These are phyloP conservation scores for Mythimna ferrago DNA, from an alignment of 2,888 invertebrate genomes.

Conservation along the genomic window DNA sequence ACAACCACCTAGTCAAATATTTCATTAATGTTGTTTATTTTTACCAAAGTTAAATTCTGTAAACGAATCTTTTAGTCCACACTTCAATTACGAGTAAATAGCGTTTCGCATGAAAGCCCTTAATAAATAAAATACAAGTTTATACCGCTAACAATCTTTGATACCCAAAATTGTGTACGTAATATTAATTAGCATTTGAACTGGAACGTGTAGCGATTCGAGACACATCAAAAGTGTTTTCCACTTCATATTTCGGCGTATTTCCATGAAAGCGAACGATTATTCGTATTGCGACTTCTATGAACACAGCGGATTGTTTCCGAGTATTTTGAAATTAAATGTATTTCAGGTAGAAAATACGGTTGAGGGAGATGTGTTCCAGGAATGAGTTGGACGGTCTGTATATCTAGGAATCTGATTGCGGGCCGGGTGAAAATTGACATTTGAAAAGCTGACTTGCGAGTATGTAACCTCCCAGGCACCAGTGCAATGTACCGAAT, in stretches of 20 bases:
- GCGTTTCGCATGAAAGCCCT: not conserved
- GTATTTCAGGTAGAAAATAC: conserved; percentile 1
- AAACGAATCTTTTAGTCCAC: not conserved
- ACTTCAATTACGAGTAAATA: conserved; percentile 4
- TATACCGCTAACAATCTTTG: not conserved
- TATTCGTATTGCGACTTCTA: conserved; percentile 2
- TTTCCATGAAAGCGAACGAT: conserved; percentile 22
- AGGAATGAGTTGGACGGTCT: not conserved
- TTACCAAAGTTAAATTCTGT: conserved; percentile 6
- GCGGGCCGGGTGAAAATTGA: not conserved
- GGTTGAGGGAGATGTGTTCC: not conserved
- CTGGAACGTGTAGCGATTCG: not conserved
- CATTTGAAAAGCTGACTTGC: not conserved
- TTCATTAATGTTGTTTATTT: not conserved
- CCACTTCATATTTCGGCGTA: conserved; percentile 11
- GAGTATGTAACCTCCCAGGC: not conserved
- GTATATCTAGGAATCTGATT: not conserved
- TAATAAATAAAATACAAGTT: conserved; percentile 1
- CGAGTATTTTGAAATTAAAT: conserved; percentile 5
- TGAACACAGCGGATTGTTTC: conserved; percentile 16
- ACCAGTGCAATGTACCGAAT: no score
- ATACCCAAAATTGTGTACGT: conserved; percentile 5
- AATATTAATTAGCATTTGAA: conserved; percentile 18
- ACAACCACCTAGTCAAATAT: not conserved
- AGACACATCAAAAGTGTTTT: conserved; percentile 9